These are phyloP conservation scores for Polyploca ridens DNA, from an alignment of 2,888 invertebrate species.

Conservation along the genomic window DNA sequence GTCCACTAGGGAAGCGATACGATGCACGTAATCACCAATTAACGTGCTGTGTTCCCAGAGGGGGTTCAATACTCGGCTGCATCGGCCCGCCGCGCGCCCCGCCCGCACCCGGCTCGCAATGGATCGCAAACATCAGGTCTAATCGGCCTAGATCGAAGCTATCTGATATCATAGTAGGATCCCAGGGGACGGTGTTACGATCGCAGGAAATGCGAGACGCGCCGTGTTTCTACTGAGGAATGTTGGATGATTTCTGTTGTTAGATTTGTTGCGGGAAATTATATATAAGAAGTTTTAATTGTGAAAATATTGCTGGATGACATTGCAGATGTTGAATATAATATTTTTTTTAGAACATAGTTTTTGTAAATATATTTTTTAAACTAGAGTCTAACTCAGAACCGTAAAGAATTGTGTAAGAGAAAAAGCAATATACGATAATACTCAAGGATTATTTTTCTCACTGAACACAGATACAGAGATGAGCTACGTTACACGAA, in stretches of 20 bases:
- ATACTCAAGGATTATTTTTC: too few species aligned
- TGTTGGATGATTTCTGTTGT: not conserved
- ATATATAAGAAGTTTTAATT: too few species aligned
- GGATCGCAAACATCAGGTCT: not conserved
- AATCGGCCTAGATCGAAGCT: not conserved
- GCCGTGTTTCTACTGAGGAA: not conserved
- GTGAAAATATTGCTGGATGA: too few species aligned
- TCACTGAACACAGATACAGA: too few species aligned
- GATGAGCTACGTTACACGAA: too few species aligned
- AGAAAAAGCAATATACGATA: too few species aligned
- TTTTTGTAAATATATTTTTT: too few species aligned
- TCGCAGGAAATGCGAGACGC: constrained; percentile 9
- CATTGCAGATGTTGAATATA: too few species aligned
- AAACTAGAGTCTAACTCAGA: too few species aligned
- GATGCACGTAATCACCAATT: constrained; percentile 26
- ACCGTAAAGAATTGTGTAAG: too few species aligned
- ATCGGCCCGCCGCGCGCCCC: not conserved
- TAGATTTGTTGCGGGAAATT: not conserved
- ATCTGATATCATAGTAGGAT: not conserved
- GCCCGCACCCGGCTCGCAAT: not conserved
- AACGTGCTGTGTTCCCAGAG: constrained; percentile 21
- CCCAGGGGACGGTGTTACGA: not conserved
- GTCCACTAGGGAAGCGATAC: not conserved
- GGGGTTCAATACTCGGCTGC: constrained; percentile 5
- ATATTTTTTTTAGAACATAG: too few species aligned